These are phyloP conservation scores for Acanthiza pusilla DNA, from an alignment of 2,797 vertebrate species.

Conservation along the genomic window DNA sequence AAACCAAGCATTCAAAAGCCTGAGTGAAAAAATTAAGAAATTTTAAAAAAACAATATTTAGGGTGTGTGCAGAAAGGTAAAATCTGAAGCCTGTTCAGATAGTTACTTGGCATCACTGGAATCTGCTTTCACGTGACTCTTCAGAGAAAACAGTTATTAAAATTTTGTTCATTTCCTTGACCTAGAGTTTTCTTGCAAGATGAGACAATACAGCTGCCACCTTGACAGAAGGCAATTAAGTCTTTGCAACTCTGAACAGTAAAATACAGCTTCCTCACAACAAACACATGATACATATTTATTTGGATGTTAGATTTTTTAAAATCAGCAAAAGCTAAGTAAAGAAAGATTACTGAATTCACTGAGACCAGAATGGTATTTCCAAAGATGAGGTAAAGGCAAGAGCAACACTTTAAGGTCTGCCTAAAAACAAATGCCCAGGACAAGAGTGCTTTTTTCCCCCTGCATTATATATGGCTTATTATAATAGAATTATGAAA, in stretches of 20 bases:
- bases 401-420: background rate
- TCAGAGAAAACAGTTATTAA: background rate
- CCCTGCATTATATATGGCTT: background rate
- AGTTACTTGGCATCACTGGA: background rate
- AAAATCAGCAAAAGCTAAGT: background rate
- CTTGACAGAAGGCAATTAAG: background rate
- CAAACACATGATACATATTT: background rate
- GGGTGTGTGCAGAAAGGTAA: background rate
- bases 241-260: background rate
- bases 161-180: background rate
- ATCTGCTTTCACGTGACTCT: background rate
- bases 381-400: background rate
- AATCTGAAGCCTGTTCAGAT: background rate
- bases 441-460: background rate
- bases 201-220: background rate
- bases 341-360: background rate
- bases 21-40: background rate
- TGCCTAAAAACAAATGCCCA: background rate
- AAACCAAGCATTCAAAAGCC: background rate
- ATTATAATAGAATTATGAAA: background rate
- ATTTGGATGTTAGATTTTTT: background rate
- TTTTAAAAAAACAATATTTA: background rate
- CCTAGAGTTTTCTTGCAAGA: background rate
- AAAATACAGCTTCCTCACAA: background rate
- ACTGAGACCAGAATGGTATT: background rate